These are phyloP conservation scores for Samia ricini DNA, from an alignment of 1,140 invertebrate species.

Conservation along the genomic window DNA sequence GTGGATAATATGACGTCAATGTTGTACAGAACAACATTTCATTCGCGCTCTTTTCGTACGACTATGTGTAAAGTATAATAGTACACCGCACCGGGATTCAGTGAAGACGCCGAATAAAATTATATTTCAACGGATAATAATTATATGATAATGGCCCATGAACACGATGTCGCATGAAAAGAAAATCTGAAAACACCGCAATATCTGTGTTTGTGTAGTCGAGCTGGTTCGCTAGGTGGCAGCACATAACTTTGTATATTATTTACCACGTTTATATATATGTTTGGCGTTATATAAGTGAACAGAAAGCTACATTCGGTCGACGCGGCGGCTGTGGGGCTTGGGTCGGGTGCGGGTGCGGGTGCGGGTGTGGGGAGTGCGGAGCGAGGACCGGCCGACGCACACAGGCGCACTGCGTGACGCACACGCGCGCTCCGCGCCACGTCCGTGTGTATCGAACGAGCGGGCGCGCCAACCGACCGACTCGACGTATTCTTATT, in stretches of 20 bases:
- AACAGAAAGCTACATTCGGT: slow-evolving; percentile 75
- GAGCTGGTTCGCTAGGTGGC: slow-evolving; percentile 68
- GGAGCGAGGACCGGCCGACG: slow-evolving; percentile 28
- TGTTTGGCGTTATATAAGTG: slow-evolving; percentile 75
- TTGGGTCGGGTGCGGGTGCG: slow-evolving; percentile 18
- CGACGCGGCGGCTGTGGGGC: slow-evolving; percentile 30
- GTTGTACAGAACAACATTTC: not conserved
- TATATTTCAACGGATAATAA: slow-evolving; percentile 8
- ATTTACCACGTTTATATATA: slow-evolving; percentile 70
- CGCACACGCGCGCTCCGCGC: slow-evolving; percentile 24
- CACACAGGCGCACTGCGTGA: slow-evolving; percentile 26
- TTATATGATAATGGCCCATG: slow-evolving; percentile 9
- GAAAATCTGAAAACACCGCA: slow-evolving; percentile 53
- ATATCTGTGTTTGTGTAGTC: slow-evolving; percentile 49
- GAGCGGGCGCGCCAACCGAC: slow-evolving; percentile 61
- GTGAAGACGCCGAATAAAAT: not conserved
- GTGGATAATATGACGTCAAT: not conserved
- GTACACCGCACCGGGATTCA: not conserved
- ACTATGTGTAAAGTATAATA: not conserved
- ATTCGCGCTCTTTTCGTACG: not conserved
- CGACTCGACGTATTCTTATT: slow-evolving; percentile 75
- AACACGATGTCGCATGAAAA: slow-evolving; percentile 28
- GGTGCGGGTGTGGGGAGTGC: slow-evolving; percentile 27
- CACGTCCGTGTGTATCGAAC: slow-evolving; percentile 55
- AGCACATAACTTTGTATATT: slow-evolving; percentile 72